Base-by-base conservation (phyloP, 2,888 invertebrate species). In the Panopea generosa region DNA sequence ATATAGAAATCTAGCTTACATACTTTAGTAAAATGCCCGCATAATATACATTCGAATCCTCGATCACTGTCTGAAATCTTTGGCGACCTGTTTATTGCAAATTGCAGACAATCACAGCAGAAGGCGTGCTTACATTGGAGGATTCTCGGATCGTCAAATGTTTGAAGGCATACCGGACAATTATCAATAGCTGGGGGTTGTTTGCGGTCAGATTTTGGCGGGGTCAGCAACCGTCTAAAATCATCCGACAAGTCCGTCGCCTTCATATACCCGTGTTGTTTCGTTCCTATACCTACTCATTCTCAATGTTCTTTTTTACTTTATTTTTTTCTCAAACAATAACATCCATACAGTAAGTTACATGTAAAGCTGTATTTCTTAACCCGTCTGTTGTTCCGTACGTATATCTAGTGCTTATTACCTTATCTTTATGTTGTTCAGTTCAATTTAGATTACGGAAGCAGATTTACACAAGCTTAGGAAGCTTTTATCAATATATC, bases 21-120 rank as follows among this genome's bases (percentile, higher is more conserved):
- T 40, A 77, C 77, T 60, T 67, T 71, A 2, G 65, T 69, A 40
- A 72, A 77, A 45, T 68, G 68, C 59, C 68, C 72, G 40, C 77
- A 77, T 16, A 68, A n/a, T 2, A 63, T 52, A 43, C 77, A 77
- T 18, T 49, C 47, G 33, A 77, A 77, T 1, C 77, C 77, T 24
- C 77, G 57, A 18, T 77, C 71, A 27, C 50, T 38, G 27, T 71
- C 55, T 2, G 61, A 43, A 40, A 47, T 50, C 14, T 26, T 22
- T 0, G 43, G 43, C 2, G 47, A 53, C 24, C 55, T 59, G 29
- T 77, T 68, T 1, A 77, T 77, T 9, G 65, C 45, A 20, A 53
- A 63, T 29, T 77, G 77, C 3, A 77, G 29, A 47, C 77, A 77
- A 11, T 22, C 53, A 29, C 40, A 22, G 43, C 77, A 77, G 45